phyloP scores from a whole-genome alignment of 2,797 vertebrate species.

The Melanotaenia maccullochi region DNA sequence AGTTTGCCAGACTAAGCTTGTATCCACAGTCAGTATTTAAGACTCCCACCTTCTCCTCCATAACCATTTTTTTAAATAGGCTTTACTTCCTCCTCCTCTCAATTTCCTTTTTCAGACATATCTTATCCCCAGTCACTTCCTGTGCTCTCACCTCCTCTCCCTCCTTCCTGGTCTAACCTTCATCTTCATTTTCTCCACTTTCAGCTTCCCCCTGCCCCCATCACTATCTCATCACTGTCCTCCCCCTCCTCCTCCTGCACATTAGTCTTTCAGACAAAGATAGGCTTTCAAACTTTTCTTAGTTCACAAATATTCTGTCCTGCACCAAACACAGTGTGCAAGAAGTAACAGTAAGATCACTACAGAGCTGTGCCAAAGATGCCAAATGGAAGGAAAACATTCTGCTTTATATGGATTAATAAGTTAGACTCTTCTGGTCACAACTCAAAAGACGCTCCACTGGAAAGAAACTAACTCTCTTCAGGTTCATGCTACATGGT shows the following conservation, averaged over 20 bases:
- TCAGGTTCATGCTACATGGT: neutral
- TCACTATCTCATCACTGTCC: slow-evolving; percentile 1
- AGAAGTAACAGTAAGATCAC: neutral
- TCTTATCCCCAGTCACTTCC: neutral
- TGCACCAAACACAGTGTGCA: neutral
- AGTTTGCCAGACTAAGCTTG: slow-evolving; percentile 61
- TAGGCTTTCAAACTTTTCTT: neutral
- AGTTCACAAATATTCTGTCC: slow-evolving; percentile 5
- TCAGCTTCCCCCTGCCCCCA: slow-evolving; percentile 35
- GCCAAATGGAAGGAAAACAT: neutral
- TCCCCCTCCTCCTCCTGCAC: slow-evolving; percentile 21
- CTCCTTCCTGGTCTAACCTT: slow-evolving; percentile 54
- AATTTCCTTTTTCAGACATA: slow-evolving; percentile 24
- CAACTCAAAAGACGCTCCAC: neutral
- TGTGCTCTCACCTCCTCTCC: slow-evolving; percentile 6
- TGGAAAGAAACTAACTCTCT: neutral
- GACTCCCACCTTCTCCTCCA: slow-evolving; percentile 11
- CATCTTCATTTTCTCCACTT: slow-evolving; percentile 42
- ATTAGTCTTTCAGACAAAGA: slow-evolving; percentile 14
- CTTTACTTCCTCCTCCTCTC: slow-evolving; percentile 32
- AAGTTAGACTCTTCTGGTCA: neutral
- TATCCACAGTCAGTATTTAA: slow-evolving; percentile 60
- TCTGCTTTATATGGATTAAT: neutral
- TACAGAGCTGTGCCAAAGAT: neutral
- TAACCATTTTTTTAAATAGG: slow-evolving; percentile 28